Evolutionary conservation across 2,888 invertebrate species (phyloP).

Genomic region (Prenolepis imparis): DNA sequence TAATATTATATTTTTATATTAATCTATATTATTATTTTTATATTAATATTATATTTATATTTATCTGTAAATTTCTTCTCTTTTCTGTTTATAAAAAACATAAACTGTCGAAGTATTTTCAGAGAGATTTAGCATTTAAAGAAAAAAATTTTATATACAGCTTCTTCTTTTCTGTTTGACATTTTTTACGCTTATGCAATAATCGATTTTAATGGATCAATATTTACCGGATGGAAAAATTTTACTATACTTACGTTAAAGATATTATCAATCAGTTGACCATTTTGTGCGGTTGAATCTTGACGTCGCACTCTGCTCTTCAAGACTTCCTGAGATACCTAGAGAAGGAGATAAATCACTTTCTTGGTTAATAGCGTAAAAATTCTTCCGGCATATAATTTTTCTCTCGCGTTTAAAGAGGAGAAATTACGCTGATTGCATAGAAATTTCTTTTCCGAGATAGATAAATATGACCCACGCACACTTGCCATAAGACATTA

Average conservation of each 20-base stretch:
- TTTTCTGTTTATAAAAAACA: neutral
- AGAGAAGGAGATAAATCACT: neutral
- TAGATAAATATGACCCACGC: constrained; percentile 31
- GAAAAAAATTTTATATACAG: neutral
- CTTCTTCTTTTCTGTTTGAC: neutral
- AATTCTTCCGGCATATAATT: neutral
- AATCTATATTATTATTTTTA: neutral
- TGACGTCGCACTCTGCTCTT: constrained; percentile 71
- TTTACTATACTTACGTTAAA: constrained; percentile 77
- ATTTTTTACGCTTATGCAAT: neutral
- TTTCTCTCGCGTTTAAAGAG: neutral
- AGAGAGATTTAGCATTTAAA: neutral
- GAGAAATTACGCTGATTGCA: neutral
- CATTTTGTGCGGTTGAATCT: constrained; percentile 51
- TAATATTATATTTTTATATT: neutral
- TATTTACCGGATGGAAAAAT: neutral
- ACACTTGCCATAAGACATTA: neutral
- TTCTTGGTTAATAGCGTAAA: neutral
- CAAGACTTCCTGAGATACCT: constrained; percentile 66
- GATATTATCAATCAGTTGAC: constrained; percentile 76
- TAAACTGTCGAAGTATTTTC: neutral
- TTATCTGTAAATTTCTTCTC: neutral
- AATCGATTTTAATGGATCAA: neutral
- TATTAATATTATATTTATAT: neutral
- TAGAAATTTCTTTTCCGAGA: constrained; percentile 24